phyloP scores from a whole-genome alignment of 2,888 invertebrate species.

The Brachypalpus laphriformis region DNA sequence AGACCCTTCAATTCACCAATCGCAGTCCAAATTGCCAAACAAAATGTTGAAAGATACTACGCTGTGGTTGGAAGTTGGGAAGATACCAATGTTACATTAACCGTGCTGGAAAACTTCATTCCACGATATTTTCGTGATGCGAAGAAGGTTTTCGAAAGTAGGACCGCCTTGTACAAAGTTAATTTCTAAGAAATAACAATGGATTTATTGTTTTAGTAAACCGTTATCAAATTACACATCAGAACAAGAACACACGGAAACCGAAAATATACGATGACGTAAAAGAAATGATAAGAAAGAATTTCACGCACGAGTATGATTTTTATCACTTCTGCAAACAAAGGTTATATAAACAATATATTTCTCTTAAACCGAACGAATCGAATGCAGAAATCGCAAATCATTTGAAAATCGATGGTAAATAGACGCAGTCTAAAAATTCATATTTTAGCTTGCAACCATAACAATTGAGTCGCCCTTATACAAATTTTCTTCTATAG shows the following conservation, averaged over 20 bases:
- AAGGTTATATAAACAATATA: conserved; percentile 88
- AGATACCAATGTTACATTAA: conserved; percentile 92
- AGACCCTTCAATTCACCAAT: conserved; percentile 93
- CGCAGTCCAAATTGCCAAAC: conserved; percentile 91
- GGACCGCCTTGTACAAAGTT: conserved; percentile 77
- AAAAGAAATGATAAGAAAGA: conserved; percentile 91
- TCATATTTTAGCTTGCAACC: too few relatives aligned
- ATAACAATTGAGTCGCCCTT: too few relatives aligned
- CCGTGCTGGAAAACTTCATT: conserved; percentile 92
- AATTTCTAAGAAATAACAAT: neutral
- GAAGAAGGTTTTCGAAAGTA: conserved; percentile 89
- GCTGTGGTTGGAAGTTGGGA: conserved; percentile 94
- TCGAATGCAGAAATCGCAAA: neutral
- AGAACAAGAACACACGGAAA: conserved; percentile 92
- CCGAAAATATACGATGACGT: conserved; percentile 92
- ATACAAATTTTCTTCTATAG: too few relatives aligned
- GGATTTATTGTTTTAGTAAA: conserved; percentile 76
- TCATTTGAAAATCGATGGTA: too few relatives aligned
- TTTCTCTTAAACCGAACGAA: conserved; percentile 77
- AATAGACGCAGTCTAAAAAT: too few relatives aligned
- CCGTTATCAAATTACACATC: conserved; percentile 83
- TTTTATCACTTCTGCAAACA: conserved; percentile 95
- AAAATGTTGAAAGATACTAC: conserved; percentile 92
- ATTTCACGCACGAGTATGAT: conserved; percentile 94
- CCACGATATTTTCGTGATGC: conserved; percentile 93